Conservation (phyloP, 2,113 vertebrate genomes). For the Cyanistes caeruleus region DNA sequence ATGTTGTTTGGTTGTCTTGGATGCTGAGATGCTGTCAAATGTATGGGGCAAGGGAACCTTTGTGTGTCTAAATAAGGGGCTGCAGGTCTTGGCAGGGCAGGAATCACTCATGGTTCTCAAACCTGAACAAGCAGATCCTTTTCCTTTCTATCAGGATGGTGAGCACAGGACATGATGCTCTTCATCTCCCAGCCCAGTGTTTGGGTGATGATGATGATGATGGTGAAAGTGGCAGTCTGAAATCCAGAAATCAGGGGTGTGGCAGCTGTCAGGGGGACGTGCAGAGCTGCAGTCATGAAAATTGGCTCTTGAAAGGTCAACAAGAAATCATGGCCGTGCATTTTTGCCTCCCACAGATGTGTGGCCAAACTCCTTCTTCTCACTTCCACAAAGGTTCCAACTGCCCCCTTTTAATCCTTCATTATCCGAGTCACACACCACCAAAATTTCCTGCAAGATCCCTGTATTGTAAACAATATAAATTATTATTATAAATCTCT, state of each 20-base stretch:
- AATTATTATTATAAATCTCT: background rate
- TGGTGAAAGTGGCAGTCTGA: background rate
- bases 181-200: background rate
- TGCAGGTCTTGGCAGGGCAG: background rate
- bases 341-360: background rate
- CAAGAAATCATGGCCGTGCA: accelerated
- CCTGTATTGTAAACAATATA: background rate
- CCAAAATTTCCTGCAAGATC: background rate
- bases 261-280: background rate
- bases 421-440: background rate
- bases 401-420: background rate
- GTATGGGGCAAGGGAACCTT: background rate
- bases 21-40: background rate
- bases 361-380: background rate
- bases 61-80: background rate
- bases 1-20: background rate
- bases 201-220: background rate
- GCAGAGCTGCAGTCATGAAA: background rate
- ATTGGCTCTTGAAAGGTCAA: background rate
- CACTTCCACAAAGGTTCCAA: background rate
- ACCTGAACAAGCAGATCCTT: background rate
- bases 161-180: background rate
- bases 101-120: background rate
- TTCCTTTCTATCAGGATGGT: background rate
- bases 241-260: background rate